phyloP scores from a whole-genome alignment of 2,797 vertebrate species.

The Pitangus sulphuratus region DNA sequence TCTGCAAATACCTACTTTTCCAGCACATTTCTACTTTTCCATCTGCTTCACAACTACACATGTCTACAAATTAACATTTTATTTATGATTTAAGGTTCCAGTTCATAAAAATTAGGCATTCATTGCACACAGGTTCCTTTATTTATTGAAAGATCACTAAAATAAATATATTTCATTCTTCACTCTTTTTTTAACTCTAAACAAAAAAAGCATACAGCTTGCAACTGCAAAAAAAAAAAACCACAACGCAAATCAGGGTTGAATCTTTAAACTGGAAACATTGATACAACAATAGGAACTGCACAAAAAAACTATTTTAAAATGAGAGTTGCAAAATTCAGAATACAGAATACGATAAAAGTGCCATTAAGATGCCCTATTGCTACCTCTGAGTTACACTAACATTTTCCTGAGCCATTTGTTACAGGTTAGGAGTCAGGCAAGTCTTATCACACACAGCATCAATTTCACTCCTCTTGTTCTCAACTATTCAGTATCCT shows the following conservation, averaged over 20 bases:
- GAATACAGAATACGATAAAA: background rate
- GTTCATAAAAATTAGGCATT: slow-evolving; percentile 69
- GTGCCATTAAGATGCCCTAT: background rate
- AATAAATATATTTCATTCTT: background rate
- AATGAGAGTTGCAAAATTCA: background rate
- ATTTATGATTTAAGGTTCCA: slow-evolving; percentile 69
- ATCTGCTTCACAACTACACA: slow-evolving; percentile 74
- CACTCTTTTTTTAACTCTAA: background rate
- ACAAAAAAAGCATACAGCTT: background rate
- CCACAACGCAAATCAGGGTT: background rate
- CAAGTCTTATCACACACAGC: background rate
- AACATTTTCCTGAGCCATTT: background rate
- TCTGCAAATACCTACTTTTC: slow-evolving; percentile 80
- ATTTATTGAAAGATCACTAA: slow-evolving; percentile 25
- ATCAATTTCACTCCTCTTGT: background rate
- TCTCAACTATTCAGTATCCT: background rate
- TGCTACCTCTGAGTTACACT: background rate
- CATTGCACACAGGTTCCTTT: slow-evolving; percentile 38
- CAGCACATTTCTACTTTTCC: slow-evolving; percentile 74
- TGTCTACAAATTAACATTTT: slow-evolving; percentile 76
- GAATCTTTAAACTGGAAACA: background rate
- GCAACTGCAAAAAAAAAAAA: background rate
- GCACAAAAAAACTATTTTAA: background rate
- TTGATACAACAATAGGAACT: background rate
- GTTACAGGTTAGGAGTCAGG: background rate